phyloP scores from a whole-genome alignment of 2,113 vertebrate genomes.

The Porphyrio hochstetteri region DNA sequence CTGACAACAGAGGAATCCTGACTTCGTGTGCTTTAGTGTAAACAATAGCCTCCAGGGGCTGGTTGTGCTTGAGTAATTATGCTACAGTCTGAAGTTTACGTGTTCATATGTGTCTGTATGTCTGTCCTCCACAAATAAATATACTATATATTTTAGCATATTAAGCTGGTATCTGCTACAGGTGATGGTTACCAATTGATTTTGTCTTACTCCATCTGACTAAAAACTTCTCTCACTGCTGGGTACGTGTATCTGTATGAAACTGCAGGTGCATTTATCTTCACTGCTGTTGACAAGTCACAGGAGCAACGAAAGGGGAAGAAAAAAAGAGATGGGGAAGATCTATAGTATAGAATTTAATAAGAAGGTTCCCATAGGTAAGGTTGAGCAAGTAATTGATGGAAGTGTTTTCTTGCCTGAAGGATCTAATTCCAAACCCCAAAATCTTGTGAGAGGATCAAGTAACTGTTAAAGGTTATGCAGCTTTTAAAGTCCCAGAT shows the following conservation, averaged over 20 bases:
- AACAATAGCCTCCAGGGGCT: not conserved
- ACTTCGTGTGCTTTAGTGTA: not conserved
- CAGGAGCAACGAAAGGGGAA: not conserved
- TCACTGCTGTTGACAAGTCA: not conserved
- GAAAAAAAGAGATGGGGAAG: not conserved
- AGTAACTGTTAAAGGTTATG: not conserved
- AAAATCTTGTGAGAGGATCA: not conserved
- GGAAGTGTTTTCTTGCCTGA: not conserved
- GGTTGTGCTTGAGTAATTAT: not conserved
- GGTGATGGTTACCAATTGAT: not conserved
- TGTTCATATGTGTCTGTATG: not conserved
- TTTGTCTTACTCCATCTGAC: not conserved
- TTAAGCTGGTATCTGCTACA: not conserved
- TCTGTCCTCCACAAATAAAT: not conserved
- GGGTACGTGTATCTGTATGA: not conserved
- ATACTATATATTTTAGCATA: not conserved
- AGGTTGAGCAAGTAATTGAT: not conserved
- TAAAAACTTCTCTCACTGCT: not conserved
- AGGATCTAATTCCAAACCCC: not conserved
- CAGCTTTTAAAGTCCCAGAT: not conserved
- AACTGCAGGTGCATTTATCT: not conserved
- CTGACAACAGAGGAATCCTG: not conserved
- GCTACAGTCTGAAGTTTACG: not conserved
- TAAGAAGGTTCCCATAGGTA: not conserved
- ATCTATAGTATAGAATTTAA: not conserved